Evolutionary conservation across 2,113 vertebrate species (phyloP).

Genomic region (Gadus chalcogrammus): DNA sequence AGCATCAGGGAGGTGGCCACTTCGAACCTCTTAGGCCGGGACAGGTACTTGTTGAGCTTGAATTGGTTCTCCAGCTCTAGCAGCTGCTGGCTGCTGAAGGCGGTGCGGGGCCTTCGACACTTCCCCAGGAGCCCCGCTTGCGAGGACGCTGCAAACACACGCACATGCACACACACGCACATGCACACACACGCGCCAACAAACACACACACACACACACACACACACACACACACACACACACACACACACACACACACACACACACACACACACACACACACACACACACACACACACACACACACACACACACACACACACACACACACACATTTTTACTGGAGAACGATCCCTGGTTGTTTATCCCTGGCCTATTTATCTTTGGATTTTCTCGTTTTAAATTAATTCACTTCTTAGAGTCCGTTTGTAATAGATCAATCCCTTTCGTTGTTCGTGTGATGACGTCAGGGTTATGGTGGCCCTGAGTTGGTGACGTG

Average conservation of each 20-base stretch:
- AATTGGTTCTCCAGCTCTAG: constrained; percentile 82
- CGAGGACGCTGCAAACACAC: constrained; percentile 41
- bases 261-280: background rate
- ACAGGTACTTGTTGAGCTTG: constrained; percentile 82
- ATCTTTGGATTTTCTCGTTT: background rate
- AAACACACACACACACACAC: background rate
- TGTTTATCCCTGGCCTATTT: background rate
- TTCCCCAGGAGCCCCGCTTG: constrained; percentile 75
- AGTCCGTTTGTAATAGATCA: background rate
- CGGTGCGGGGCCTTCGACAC: constrained; percentile 78
- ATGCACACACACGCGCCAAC: background rate
- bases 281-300: background rate
- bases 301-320: background rate
- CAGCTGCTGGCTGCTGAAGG: constrained; percentile 82
- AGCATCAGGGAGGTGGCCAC: constrained; percentile 81
- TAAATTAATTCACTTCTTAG: background rate
- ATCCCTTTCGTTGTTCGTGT: constrained; percentile 14
- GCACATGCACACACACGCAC: background rate
- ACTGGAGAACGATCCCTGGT: background rate
- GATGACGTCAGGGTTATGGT: constrained; percentile 54
- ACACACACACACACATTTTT: background rate
- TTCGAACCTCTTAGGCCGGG: constrained; percentile 80
- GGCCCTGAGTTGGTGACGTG: constrained; percentile 45
- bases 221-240: background rate
- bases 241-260: background rate